phyloP scores from a whole-genome alignment of 2,113 vertebrate genomes.

The Chiloscyllium plagiosum region DNA sequence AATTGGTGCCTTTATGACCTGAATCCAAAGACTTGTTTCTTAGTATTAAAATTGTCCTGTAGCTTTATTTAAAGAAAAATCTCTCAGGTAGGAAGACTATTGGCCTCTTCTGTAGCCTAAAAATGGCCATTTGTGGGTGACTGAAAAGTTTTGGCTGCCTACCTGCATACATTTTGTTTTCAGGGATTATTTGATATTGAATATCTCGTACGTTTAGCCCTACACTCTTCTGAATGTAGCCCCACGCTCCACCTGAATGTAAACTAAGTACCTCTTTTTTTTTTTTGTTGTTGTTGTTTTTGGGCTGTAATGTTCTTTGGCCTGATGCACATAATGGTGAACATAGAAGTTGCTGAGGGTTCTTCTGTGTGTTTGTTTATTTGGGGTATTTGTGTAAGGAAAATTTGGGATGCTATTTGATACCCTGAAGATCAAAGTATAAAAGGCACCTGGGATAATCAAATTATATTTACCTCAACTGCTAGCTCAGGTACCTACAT shows the following conservation, averaged over 20 bases:
- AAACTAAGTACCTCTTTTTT: constrained; percentile 33
- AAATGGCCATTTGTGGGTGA: constrained; percentile 35
- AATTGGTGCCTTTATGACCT: constrained; percentile 37
- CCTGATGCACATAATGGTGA: constrained; percentile 36
- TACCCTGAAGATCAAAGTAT: constrained; percentile 35
- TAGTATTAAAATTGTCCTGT: constrained; percentile 37
- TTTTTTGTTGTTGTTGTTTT: not conserved
- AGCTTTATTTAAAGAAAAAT: constrained; percentile 36
- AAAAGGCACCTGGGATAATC: constrained; percentile 33
- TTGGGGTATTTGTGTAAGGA: constrained; percentile 25
- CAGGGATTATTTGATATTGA: constrained; percentile 37
- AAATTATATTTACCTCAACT: constrained; percentile 37
- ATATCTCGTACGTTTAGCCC: constrained; percentile 36
- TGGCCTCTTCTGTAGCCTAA: constrained; percentile 36
- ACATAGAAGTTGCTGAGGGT: constrained; percentile 36
- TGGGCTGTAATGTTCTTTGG: constrained; percentile 36
- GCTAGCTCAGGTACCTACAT: constrained; percentile 33
- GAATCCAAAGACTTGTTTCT: constrained; percentile 37
- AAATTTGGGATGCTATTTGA: constrained; percentile 4
- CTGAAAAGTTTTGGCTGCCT: constrained; percentile 35
- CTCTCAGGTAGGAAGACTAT: constrained; percentile 37
- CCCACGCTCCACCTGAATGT: constrained; percentile 37
- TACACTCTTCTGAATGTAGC: constrained; percentile 35
- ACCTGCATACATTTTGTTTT: constrained; percentile 37
- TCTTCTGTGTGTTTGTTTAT: constrained; percentile 32